Evolutionary conservation across 2,888 invertebrate species (phyloP).

Genomic region (Eristalinus aeneus): DNA sequence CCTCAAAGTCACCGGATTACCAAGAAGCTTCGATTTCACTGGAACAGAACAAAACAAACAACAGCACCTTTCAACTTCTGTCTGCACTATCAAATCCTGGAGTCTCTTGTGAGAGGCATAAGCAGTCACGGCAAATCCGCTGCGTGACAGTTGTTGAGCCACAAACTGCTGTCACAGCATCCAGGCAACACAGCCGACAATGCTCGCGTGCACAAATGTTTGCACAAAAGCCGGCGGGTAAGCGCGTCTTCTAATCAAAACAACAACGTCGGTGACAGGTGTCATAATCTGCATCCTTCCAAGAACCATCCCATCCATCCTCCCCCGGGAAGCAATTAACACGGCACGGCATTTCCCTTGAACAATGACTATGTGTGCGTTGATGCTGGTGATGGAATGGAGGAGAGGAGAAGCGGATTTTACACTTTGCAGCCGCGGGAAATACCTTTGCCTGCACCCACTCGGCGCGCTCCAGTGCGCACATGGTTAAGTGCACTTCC

Average conservation of each 20-base stretch:
- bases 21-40: no score
- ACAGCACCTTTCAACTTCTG: no score
- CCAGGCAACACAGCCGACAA: no score
- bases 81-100: no score
- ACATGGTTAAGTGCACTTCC: conserved; percentile 18
- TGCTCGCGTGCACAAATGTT: neutral
- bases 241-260: neutral
- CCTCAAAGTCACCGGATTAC: no score
- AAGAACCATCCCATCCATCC: neutral
- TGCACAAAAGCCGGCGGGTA: neutral
- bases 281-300: neutral
- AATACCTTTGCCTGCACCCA: conserved; percentile 8
- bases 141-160: no score
- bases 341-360: conserved; percentile 22
- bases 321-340: conserved; percentile 28
- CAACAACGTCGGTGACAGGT: neutral
- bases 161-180: neutral
- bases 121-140: neutral
- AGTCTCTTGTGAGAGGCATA: no score
- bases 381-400: no score
- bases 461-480: neutral
- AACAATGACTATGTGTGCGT: neutral
- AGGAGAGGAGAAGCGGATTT: neutral
- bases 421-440: conserved; percentile 5
- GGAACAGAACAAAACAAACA: no score